Evolutionary conservation across 2,888 invertebrate genomes (phyloP).

Genomic region (Volucella inanis): DNA sequence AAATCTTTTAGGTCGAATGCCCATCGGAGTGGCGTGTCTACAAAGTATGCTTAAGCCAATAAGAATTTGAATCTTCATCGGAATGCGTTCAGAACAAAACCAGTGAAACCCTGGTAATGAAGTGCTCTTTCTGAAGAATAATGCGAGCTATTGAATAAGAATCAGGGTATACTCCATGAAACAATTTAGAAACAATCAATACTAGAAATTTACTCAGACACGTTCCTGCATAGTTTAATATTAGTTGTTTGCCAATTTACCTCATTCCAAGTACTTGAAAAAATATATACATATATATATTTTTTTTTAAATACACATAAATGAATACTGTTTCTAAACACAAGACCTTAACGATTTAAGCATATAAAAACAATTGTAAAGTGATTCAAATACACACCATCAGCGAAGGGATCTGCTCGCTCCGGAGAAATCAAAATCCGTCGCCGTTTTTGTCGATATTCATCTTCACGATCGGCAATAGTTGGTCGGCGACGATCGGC

Average conservation of each 20-base stretch:
- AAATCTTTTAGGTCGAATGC: no score
- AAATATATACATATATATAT: no score
- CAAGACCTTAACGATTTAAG: slow-evolving; percentile 51
- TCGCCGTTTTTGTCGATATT: slow-evolving; percentile 94
- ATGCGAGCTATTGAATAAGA: no score
- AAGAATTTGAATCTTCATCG: no score
- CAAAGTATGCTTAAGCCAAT: no score
- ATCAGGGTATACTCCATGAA: no score
- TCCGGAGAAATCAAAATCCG: slow-evolving; percentile 98
- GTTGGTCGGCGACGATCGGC: slow-evolving; percentile 95
- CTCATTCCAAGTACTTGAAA: slow-evolving; percentile 57
- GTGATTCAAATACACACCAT: slow-evolving; percentile 87
- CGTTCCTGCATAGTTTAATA: neutral
- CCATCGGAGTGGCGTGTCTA: no score
- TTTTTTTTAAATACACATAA: slow-evolving; percentile 48
- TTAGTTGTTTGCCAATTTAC: neutral
- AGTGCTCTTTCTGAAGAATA: no score
- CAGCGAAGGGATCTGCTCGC: slow-evolving; percentile 98
- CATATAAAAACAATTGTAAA: slow-evolving; percentile 1
- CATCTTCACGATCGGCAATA: slow-evolving; percentile 98
- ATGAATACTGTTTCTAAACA: slow-evolving; percentile 52
- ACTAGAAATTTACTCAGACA: neutral
- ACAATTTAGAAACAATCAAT: neutral
- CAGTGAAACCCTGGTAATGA: no score
- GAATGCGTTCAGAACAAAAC: no score